Conservation (phyloP, 2,888 invertebrate genomes). For the Psococerastis gibbosa region DNA sequence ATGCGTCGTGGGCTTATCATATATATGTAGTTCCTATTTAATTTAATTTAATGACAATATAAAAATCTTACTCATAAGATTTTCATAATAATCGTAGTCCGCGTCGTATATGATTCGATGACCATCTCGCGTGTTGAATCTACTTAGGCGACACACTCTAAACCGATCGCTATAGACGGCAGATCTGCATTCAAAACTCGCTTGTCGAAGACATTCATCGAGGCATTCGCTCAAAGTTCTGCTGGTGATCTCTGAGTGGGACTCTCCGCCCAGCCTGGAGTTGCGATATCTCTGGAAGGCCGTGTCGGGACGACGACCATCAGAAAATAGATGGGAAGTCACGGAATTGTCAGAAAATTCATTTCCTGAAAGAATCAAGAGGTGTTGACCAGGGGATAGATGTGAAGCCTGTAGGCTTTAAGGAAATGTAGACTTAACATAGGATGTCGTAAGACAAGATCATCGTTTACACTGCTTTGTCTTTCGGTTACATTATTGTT, state of each 20-base stretch:
- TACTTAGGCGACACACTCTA: slow-evolving; percentile 63
- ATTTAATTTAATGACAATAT: too few species aligned
- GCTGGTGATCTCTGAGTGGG: slow-evolving; percentile 76
- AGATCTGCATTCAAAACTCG: slow-evolving; percentile 76
- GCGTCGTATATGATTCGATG: slow-evolving; percentile 78
- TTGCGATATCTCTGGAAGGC: slow-evolving; percentile 77
- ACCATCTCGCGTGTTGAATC: slow-evolving; percentile 72
- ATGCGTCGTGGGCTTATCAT: too few species aligned
- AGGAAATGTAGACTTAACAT: too few species aligned
- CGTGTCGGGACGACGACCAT: slow-evolving; percentile 65
- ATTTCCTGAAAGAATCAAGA: slow-evolving; percentile 65
- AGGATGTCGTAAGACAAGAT: too few species aligned
- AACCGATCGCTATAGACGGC: slow-evolving; percentile 76
- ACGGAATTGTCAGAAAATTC: slow-evolving; percentile 78
- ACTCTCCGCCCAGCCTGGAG: slow-evolving; percentile 69
- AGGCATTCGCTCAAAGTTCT: slow-evolving; percentile 75
- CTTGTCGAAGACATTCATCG: slow-evolving; percentile 74
- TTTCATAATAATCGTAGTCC: slow-evolving; percentile 85
- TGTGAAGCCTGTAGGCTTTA: background rate
- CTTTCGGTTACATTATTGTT: background rate
- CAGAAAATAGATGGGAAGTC: slow-evolving; percentile 66
- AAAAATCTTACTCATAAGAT: slow-evolving; percentile 67
- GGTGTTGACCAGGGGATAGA: background rate
- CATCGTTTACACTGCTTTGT: too few species aligned
- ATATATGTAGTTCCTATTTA: too few species aligned